Percentiles rank a stretch among this genome's conserved stretches.
Conservation (phyloP, 2,797 vertebrate species). For the Alosa sapidissima region DNA sequence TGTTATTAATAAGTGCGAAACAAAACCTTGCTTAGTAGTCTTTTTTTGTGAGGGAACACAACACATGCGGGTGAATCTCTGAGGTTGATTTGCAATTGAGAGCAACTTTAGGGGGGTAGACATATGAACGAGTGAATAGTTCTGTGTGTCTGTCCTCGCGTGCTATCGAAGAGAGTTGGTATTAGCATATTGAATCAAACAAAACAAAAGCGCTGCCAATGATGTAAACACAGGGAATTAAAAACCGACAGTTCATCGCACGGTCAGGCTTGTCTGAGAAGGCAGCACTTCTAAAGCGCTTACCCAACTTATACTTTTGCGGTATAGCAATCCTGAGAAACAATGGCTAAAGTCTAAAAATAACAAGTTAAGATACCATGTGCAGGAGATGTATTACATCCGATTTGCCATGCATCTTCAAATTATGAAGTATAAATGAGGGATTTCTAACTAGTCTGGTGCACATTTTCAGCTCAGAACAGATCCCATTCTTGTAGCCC, state of each 20-base stretch:
- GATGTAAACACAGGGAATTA: slow-evolving; percentile 70
- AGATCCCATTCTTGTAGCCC: background rate
- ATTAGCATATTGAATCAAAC: slow-evolving; percentile 73
- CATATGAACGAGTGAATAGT: slow-evolving; percentile 44
- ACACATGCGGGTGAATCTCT: background rate
- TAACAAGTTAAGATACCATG: slow-evolving; percentile 22
- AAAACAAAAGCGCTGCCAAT: slow-evolving; percentile 66
- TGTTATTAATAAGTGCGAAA: background rate
- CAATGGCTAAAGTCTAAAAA: slow-evolving; percentile 6
- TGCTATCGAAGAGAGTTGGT: slow-evolving; percentile 61
- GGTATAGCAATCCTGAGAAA: background rate
- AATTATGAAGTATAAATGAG: slow-evolving; percentile 13
- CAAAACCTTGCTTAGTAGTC: background rate
- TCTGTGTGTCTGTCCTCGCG: slow-evolving; percentile 52
- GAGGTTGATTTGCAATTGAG: slow-evolving; percentile 43
- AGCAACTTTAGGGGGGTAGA: slow-evolving; percentile 50
- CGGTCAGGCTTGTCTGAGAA: slow-evolving; percentile 66
- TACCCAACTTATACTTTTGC: slow-evolving; percentile 62
- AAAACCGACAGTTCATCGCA: slow-evolving; percentile 67
- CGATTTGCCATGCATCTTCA: slow-evolving; percentile 15
- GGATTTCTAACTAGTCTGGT: slow-evolving; percentile 7
- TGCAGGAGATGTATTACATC: slow-evolving; percentile 8
- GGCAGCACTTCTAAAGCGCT: slow-evolving; percentile 63
- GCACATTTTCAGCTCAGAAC: background rate
- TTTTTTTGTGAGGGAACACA: background rate